These are phyloP conservation scores for Caenorhabditis sp. DNA, from an alignment of 2,888 invertebrate genomes.

Conservation along the genomic window DNA sequence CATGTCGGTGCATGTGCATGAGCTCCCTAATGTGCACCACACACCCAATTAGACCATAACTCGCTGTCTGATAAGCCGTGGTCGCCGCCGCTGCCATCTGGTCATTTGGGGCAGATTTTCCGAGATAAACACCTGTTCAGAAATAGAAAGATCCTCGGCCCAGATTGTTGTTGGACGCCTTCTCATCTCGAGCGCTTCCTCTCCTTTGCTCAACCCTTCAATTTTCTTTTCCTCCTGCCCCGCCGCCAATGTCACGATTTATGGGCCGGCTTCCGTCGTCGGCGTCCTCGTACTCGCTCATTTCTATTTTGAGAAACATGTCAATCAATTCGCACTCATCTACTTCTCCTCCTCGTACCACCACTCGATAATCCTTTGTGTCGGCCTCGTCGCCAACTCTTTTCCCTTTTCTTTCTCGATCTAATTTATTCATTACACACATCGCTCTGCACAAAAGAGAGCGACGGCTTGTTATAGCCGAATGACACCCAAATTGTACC, in stretches of 20 bases:
- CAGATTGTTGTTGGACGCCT: too few relatives aligned
- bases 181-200: neutral
- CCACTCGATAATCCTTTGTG: constrained; percentile 12
- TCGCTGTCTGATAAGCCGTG: too few relatives aligned
- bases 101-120: neutral
- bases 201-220: neutral
- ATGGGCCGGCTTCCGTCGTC: constrained; percentile 6
- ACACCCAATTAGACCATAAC: too few relatives aligned
- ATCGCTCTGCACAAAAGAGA: constrained; percentile 23
- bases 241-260: constrained; percentile 36
- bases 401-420: constrained; percentile 13
- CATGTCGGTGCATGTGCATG: too few relatives aligned
- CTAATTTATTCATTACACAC: constrained; percentile 56
- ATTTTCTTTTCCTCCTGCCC: constrained; percentile 21
- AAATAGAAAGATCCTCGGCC: neutral
- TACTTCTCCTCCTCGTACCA: neutral
- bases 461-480: neutral
- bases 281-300: constrained; percentile 14
- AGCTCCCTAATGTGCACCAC: too few relatives aligned
- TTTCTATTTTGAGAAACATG: constrained; percentile 39
- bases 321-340: constrained; percentile 22
- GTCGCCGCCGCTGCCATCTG: constrained; percentile 3
- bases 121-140: constrained; percentile 43
- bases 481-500: constrained; percentile 27
- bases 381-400: constrained; percentile 6